Percentiles rank a stretch among this genome's conserved stretches.
Evolutionary conservation across 2,113 vertebrate genomes (phyloP).

Genomic region (Oreochromis tanganicae): DNA sequence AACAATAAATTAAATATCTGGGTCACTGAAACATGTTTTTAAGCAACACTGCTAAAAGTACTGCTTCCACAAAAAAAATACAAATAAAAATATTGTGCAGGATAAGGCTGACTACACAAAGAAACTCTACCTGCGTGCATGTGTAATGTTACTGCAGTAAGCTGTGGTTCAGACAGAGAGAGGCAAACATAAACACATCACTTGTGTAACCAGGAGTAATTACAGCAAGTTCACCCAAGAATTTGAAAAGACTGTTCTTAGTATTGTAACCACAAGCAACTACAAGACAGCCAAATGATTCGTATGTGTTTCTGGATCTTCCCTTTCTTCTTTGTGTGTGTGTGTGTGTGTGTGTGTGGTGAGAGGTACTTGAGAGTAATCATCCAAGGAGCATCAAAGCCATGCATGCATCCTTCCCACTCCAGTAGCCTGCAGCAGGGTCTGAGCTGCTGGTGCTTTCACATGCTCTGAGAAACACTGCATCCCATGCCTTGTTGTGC

Average conservation of each 20-base stretch:
- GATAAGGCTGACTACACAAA: not conserved
- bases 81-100: not conserved
- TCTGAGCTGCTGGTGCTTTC: constrained; percentile 24
- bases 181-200: not conserved
- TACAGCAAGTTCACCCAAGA: not conserved
- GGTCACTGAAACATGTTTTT: not conserved
- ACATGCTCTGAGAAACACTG: constrained; percentile 33
- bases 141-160: constrained; percentile 72
- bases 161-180: constrained; percentile 74
- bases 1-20: not conserved
- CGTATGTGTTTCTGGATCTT: not conserved
- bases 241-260: not conserved
- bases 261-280: not conserved
- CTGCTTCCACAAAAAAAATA: not conserved
- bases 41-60: not conserved
- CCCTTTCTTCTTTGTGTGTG: not conserved
- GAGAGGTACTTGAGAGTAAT: constrained; percentile 47
- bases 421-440: constrained; percentile 25
- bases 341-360: not conserved
- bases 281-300: not conserved
- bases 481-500: constrained; percentile 33
- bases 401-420: constrained; percentile 49
- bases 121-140: not conserved
- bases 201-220: not conserved
- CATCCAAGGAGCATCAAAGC: constrained; percentile 57